Base-by-base conservation (phyloP, 2,888 invertebrate genomes). In the Colostygia pectinataria region DNA sequence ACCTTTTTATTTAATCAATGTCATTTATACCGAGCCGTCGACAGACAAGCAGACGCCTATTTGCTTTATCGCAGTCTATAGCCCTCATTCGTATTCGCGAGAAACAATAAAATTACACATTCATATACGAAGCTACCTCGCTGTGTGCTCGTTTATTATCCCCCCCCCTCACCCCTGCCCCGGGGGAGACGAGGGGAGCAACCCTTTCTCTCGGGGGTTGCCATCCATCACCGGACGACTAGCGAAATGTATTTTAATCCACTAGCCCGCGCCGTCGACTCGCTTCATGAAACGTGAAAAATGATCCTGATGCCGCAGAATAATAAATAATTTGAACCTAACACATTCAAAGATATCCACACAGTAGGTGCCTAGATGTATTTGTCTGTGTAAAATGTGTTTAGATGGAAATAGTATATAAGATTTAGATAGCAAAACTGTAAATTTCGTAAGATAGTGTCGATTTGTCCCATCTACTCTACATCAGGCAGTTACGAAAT, bases 201-300 rank as follows among this genome's bases (percentile, higher is more conserved):
- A 84, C 85, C 88, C 86, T 84, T 87, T 83, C 77, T 74, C 73
- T 71, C 66, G 51, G 62, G 67, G 65, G 55, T 57, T 57, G 69
- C 71, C 79, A 88, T 88, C 89, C 84, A 88, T 88, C 88, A 87
- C 82, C 63, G 41, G 66, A 63, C 70, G 77, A 77, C 78, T 68
- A 75, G 81, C 80, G 83, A 86, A 89, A 89, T 89, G 89, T 90
- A 90, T 89, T 90, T 89, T 90, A 89, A 90, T 90, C 90, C 87
- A 87, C 75, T 87, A 73, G 76, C 76, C 78, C 77, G 74, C 79
- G 75, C 79, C 74, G 75, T 79, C 74, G 68, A 73, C 65, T 56
- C 82, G 85, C 83, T 90, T 86, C 89, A 89, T 88, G 87, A 86
- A 87, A 87, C 81, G 85, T 90, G 90, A 90, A 88, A 89, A 89